Percentiles rank a stretch among this genome's conserved stretches.
Conservation (phyloP, 2,888 invertebrate species). For the Cephus pygmeus region DNA sequence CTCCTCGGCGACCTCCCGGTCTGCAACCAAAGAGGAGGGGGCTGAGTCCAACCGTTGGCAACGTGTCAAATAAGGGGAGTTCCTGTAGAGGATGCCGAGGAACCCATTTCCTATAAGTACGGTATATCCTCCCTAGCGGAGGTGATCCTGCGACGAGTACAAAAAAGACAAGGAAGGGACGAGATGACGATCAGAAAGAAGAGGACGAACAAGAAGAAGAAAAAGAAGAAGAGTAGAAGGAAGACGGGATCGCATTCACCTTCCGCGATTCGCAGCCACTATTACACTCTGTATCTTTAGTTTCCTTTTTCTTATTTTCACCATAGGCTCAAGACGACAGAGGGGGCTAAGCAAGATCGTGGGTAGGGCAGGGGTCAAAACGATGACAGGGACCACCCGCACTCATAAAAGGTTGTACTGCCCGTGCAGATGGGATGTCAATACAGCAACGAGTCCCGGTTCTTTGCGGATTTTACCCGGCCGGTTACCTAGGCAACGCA, state of each 20-base stretch:
- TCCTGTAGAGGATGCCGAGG: no score
- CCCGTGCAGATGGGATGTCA: slow-evolving; percentile 55
- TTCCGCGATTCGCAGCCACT: no score
- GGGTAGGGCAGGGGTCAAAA: slow-evolving; percentile 8
- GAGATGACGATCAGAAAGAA: neutral
- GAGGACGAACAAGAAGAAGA: neutral
- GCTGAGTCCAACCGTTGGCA: slow-evolving; percentile 61
- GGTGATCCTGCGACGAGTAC: no score
- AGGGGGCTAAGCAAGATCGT: slow-evolving; percentile 3
- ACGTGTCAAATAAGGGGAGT: neutral
- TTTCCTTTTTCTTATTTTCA: neutral
- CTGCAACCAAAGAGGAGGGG: slow-evolving; percentile 66
- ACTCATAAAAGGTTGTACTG: slow-evolving; percentile 54
- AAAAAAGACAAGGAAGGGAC: neutral
- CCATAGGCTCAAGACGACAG: slow-evolving; percentile 16
- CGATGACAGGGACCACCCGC: slow-evolving; percentile 28
- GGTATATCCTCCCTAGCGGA: no score
- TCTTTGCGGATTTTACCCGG: slow-evolving; percentile 65
- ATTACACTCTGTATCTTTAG: neutral
- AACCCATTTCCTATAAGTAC: no score
- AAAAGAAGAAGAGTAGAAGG: neutral
- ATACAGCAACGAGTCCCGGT: slow-evolving; percentile 55
- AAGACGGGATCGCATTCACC: no score
- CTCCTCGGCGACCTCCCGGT: slow-evolving; percentile 65
- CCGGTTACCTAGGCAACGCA: slow-evolving; percentile 63